A percentile compares a stretch with the other conserved stretches of the same genome.
phyloP scores from a whole-genome alignment of 2,888 invertebrate species.

The Horisme vitalbata region DNA sequence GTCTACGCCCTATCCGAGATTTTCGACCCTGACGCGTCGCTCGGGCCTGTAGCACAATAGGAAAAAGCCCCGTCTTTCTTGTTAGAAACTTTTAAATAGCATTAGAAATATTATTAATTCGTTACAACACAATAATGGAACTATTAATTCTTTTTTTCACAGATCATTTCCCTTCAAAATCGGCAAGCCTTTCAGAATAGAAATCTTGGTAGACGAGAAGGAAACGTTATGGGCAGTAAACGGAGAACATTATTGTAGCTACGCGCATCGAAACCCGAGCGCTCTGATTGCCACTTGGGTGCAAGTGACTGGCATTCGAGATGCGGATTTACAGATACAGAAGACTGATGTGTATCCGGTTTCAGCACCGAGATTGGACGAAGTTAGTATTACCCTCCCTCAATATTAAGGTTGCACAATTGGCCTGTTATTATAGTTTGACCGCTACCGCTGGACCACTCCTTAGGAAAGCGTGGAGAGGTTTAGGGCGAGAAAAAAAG shows the following conservation, averaged over 20 bases:
- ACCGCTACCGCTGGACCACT: no score
- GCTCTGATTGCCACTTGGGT: constrained; percentile 67
- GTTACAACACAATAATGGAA: no score
- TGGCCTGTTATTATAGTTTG: no score
- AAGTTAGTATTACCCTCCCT: constrained; percentile 43
- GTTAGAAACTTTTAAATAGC: no score
- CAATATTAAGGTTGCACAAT: no score
- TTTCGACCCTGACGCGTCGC: no score
- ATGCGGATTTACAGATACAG: constrained; percentile 85
- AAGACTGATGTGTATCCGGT: constrained; percentile 76
- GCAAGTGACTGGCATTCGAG: constrained; percentile 83
- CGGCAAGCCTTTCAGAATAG: constrained; percentile 78
- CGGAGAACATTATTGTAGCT: constrained; percentile 88
- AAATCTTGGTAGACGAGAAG: constrained; percentile 82
- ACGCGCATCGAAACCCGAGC: constrained; percentile 80
- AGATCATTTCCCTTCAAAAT: constrained; percentile 76
- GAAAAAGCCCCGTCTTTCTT: no score
- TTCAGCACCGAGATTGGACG: constrained; percentile 48
- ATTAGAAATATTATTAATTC: no score
- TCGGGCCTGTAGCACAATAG: no score
- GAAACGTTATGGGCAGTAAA: constrained; percentile 88
- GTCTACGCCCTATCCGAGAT: no score
- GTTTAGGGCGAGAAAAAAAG: no score
- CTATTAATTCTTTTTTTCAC: constrained; percentile 33
- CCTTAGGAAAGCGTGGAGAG: no score